Conservation (phyloP, 2,888 invertebrate genomes). For the Drosophila gaucha region DNA sequence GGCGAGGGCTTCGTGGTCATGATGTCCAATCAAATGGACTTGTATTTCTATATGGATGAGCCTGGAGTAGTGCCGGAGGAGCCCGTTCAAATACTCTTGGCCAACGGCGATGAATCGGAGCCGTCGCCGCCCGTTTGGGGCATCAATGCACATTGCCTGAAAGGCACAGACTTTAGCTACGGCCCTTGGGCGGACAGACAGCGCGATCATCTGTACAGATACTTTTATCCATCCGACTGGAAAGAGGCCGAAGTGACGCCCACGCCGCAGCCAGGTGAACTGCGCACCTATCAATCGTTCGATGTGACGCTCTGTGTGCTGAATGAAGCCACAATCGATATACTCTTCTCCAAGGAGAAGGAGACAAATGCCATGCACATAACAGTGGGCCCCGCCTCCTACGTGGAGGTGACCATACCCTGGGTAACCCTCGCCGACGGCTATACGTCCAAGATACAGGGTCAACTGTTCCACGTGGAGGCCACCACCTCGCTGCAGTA, state of each 20-base stretch:
- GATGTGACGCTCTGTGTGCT: slow-evolving; percentile 96
- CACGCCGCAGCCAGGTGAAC: slow-evolving; percentile 93
- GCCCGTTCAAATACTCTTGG: slow-evolving; percentile 94
- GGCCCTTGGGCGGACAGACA: slow-evolving; percentile 99
- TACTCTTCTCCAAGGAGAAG: slow-evolving; percentile 95
- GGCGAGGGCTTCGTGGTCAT: slow-evolving; percentile 99
- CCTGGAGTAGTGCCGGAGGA: slow-evolving; percentile 95
- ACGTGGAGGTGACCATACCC: slow-evolving; percentile 97
- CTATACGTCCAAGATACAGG: slow-evolving; percentile 95
- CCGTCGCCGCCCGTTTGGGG: slow-evolving; percentile 98
- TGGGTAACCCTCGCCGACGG: slow-evolving; percentile 96
- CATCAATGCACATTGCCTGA: slow-evolving; percentile 97
- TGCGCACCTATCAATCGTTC: slow-evolving; percentile 95
- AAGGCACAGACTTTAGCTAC: slow-evolving; percentile 97
- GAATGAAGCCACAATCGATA: slow-evolving; percentile 97
- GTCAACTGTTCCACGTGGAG: slow-evolving; percentile 96
- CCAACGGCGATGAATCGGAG: slow-evolving; percentile 96
- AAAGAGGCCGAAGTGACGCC: slow-evolving; percentile 92
- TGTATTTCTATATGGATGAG: slow-evolving; percentile 99
- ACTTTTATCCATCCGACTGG: slow-evolving; percentile 97
- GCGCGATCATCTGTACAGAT: slow-evolving; percentile 96
- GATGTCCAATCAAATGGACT: slow-evolving; percentile 96
- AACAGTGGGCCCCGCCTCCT: slow-evolving; percentile 97
- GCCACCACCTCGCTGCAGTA: slow-evolving; percentile 98
- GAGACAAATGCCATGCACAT: slow-evolving; percentile 99